A percentile compares a stretch with the other conserved stretches of the same genome.
Conservation (phyloP, 2,113 vertebrate species). For the Grus americana region DNA sequence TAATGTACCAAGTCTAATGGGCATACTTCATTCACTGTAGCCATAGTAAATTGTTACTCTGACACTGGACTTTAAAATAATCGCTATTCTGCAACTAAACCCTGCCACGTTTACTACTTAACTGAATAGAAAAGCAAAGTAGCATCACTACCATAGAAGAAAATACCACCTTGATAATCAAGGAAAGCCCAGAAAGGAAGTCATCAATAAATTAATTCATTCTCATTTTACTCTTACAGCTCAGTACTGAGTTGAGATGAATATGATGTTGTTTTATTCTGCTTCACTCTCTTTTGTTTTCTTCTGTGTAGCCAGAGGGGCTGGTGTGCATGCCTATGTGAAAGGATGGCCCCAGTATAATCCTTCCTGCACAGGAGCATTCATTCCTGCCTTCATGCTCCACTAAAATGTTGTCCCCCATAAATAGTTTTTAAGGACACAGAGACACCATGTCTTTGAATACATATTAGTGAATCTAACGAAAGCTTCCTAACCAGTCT, state of each 20-base stretch:
- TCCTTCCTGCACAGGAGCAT: neutral
- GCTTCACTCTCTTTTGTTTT: neutral
- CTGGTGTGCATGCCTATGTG: neutral
- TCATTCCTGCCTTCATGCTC: neutral
- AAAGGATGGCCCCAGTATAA: neutral
- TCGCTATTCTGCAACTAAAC: neutral
- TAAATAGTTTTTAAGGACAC: neutral
- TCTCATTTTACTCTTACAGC: neutral
- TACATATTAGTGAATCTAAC: neutral
- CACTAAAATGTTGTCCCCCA: neutral
- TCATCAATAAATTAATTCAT: neutral
- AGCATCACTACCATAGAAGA: neutral
- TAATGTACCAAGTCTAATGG: slow-evolving; percentile 12
- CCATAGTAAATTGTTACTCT: neutral
- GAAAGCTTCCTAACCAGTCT: neutral
- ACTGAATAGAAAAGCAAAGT: neutral
- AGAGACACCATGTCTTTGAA: neutral
- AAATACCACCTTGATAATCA: neutral
- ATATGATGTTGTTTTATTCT: neutral
- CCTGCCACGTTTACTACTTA: neutral
- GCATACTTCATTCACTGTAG: neutral
- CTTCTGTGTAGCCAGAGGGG: neutral
- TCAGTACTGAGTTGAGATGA: neutral
- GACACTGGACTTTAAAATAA: neutral
- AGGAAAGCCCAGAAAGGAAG: neutral